Base-by-base conservation (phyloP, 2,113 vertebrate genomes). In the Microtus oregoni region DNA sequence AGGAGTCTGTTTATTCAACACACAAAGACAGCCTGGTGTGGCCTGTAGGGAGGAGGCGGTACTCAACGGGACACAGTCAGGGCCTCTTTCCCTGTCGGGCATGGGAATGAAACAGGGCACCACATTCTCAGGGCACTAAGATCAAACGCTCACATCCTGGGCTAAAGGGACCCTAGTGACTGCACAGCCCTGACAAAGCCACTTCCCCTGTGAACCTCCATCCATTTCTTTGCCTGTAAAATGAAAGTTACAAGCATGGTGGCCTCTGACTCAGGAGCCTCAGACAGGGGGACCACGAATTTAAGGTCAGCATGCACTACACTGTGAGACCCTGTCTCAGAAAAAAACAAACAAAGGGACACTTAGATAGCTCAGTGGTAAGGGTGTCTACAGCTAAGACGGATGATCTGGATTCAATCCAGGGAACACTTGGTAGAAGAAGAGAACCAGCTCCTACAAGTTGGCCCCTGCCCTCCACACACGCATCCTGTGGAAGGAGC, bases 41-140 rank as follows among this genome's bases (percentile, higher is more conserved):
- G 35, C 1, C 58, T 3, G 6, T 0, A 19, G 77, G 47, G 76
- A 70, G 61, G 58, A 3, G 6, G 0, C 0, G 13, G 17, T 30
- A 11, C 8, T 7, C 22, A 24, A 2, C 20, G 28, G 26, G 22
- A 0, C 63, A 8, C 1, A 15, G 44, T 44, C 22, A 11, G 3
- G 22, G 30, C 67, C 35, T 50, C 38, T 68, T 50, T 75, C 44
- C 13, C 24, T 30, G n/a, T 11, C 44, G 65, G 32, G 24, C 28
- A 55, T 20, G 12, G 35, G n/a, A 50, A 81, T 41, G 76, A 92
- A 76, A 52, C 9, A n/a, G 26, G 58, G 28, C 6, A 10, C 75
- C 65, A 3, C 32, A 32, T 91, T 61, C 78, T 94, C 72, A 2
- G 35, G 28, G 22, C 14, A n/a, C 52, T 32, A 0, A 0, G 14